Percentiles rank a stretch among this genome's conserved stretches.
These are phyloP conservation scores for Leptinotarsa juncta DNA, from an alignment of 2,888 invertebrate genomes.

Conservation along the genomic window DNA sequence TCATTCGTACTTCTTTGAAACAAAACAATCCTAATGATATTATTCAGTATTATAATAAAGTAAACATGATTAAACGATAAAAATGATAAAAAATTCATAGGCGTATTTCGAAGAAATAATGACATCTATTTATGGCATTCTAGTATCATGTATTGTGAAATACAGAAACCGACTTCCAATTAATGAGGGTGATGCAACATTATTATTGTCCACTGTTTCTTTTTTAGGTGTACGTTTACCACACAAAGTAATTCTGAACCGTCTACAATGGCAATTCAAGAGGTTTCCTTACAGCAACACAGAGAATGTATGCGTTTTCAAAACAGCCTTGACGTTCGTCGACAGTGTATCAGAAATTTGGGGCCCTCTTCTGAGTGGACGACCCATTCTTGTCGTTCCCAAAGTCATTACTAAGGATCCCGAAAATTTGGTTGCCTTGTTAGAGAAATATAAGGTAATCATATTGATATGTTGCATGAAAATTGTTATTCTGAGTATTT, in stretches of 20 bases:
- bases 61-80: too few relatives aligned
- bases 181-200: neutral
- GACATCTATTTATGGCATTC: too few relatives aligned
- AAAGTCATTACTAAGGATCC: conserved; percentile 82
- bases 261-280: conserved; percentile 90
- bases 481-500: too few relatives aligned
- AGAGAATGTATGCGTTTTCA: conserved; percentile 83
- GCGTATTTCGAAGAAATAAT: too few relatives aligned
- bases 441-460: conserved; percentile 77
- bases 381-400: conserved; percentile 79
- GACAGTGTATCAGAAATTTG: conserved; percentile 91
- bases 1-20: too few relatives aligned
- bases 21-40: too few relatives aligned
- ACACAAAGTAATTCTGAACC: conserved; percentile 82
- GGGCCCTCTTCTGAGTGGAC: conserved; percentile 82
- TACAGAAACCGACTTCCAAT: neutral
- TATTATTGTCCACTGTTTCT: too few relatives aligned
- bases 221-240: conserved; percentile 80
- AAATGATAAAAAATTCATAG: too few relatives aligned
- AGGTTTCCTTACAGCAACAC: conserved; percentile 78
- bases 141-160: too few relatives aligned
- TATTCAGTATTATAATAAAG: too few relatives aligned
- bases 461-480: neutral
- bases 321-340: conserved; percentile 91
- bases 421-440: conserved; percentile 75